These are phyloP conservation scores for Malurus splendens DNA, from an alignment of 2,797 vertebrate genomes.

Conservation along the genomic window DNA sequence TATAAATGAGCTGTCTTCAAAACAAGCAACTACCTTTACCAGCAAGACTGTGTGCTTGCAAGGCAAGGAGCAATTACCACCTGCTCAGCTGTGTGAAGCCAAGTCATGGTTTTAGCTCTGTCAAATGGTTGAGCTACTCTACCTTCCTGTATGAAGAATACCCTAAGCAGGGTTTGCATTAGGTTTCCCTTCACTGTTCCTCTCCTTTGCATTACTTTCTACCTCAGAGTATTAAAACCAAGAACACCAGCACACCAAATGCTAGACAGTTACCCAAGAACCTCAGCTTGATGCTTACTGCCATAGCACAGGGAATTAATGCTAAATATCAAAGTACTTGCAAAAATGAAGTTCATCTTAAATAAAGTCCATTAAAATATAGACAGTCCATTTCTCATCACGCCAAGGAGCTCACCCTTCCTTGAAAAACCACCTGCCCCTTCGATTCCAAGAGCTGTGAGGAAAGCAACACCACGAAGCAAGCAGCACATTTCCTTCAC, in stretches of 20 bases:
- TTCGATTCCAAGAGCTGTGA: background rate
- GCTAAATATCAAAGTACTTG: background rate
- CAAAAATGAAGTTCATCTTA: background rate
- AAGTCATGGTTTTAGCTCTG: background rate
- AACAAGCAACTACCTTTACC: background rate
- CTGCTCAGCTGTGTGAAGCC: background rate
- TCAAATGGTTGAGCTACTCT: background rate
- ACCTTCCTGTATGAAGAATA: background rate
- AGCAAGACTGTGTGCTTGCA: background rate
- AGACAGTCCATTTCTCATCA: background rate
- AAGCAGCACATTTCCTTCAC: background rate
- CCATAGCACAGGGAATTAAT: background rate
- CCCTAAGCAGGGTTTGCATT: background rate
- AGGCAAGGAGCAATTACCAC: background rate
- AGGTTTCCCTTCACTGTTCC: background rate
- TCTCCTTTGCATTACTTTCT: background rate
- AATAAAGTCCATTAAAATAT: slow-evolving; percentile 2
- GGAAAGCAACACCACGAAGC: background rate
- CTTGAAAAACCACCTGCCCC: background rate
- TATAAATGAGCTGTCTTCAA: background rate
- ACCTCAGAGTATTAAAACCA: background rate
- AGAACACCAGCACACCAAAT: background rate
- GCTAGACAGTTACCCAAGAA: background rate
- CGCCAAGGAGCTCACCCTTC: background rate
- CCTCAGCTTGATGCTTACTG: background rate